Evolutionary conservation across 2,113 vertebrate genomes (phyloP), one percentile per base, ranked within the genome.

Genomic region (Archilochus colubris): DNA sequence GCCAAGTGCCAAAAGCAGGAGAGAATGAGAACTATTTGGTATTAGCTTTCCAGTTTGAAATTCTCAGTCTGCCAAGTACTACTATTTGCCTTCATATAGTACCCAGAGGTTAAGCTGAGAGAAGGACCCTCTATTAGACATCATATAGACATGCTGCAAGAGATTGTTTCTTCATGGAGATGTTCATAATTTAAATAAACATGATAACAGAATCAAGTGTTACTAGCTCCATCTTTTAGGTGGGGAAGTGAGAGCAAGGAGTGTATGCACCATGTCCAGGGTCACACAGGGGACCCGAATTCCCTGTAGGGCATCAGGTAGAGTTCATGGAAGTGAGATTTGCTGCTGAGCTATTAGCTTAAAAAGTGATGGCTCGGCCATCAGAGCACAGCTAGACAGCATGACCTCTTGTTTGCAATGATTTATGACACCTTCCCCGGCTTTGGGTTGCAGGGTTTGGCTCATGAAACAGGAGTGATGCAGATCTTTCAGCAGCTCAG

Each of bases 11-110:
- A 92, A 80, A 79, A 73, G 66, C 30, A 64, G 51, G n/a, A 80
- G 69, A 79, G 69, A 92, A 92, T 76, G 86, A 66, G 72, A 91
- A 83, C 54, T 90, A 91, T 74, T 68, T 89, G 88, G 63, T 93
- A 55, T 88, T 93, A 77, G 67, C 80, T 91, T 92, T 95, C 82
- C 46, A 43, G 61, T 68, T 82, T 59, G 61, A 92, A 83, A 53
- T 67, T 57, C 61, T 55, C 16, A 20, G 61, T 90, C 59, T 94
- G 82, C 84, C 91, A 91, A 86, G 63, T 79, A 36, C 69, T 94
- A 72, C 63, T 94, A 0, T 78, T 63, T 82, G 57, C 53, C 76
- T 88, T 67, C 22, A 4, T 36, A 81, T n/a, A 82, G 70, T 74
- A 75, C 31, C 64, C 63, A 67, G 83, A 61, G 50, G 72, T 62